phyloP scores from a whole-genome alignment of 35 echinoderm and acorn worm species.

The Holothuria glaberrima region DNA sequence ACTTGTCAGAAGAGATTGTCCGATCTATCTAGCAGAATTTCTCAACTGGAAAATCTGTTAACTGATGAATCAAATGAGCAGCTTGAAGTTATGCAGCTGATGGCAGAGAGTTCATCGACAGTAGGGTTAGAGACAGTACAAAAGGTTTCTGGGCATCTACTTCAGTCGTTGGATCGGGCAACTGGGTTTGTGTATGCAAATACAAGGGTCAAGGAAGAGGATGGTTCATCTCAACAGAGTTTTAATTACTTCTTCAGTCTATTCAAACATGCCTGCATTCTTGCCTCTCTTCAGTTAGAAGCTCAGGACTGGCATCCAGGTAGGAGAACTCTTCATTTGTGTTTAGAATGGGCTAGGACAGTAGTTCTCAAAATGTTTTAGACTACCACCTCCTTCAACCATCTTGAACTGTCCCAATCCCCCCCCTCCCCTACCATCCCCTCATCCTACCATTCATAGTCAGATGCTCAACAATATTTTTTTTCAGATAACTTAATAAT shows the following conservation, averaged over 20 bases:
- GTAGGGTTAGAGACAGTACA: conserved; percentile 31
- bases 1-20: background rate
- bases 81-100: background rate
- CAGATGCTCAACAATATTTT: too few relatives aligned
- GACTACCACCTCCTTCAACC: too few relatives aligned
- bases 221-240: conserved; percentile 14
- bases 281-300: conserved; percentile 85
- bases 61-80: background rate
- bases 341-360: too few relatives aligned
- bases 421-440: too few relatives aligned
- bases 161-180: conserved; percentile 77
- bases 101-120: background rate
- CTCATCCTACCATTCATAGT: too few relatives aligned
- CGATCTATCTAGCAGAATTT: conserved; percentile 9
- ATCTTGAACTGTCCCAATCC: too few relatives aligned
- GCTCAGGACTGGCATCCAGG: conserved; percentile 84
- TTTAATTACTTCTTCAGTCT: conserved; percentile 86
- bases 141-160: conserved; percentile 60
- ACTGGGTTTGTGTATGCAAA: conserved; percentile 22
- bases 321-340: background rate
- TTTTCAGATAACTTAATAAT: too few relatives aligned
- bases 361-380: too few relatives aligned
- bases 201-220: conserved; percentile 22
- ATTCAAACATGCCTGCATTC: conserved; percentile 86
- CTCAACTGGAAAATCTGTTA: conserved; percentile 2